A percentile compares a stretch with the other conserved stretches of the same genome.
Conservation (phyloP, 1,140 invertebrate genomes). For the Ips nitidus region DNA sequence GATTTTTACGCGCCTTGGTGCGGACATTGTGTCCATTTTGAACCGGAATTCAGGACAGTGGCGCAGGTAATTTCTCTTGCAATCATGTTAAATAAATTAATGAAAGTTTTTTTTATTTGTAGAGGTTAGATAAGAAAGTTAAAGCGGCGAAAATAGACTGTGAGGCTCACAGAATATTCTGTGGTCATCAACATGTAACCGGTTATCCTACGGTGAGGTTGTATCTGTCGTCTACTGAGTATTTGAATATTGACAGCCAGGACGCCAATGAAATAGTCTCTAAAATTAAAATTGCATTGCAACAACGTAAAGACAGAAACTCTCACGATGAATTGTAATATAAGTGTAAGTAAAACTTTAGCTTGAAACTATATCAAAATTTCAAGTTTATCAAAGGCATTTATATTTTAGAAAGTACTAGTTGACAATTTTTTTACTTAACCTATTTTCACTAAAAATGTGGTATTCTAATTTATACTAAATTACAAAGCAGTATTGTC, state of each 20-base stretch:
- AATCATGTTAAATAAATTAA: neutral
- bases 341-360: neutral
- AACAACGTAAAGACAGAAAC: conserved; percentile 27
- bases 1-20: conserved; percentile 80
- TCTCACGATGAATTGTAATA: conserved; percentile 47
- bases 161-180: conserved; percentile 73
- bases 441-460: too few species aligned
- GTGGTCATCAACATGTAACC: conserved; percentile 64
- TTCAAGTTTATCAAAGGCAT: neutral
- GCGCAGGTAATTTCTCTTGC: conserved; percentile 57
- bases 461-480: too few species aligned
- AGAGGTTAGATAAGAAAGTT: conserved; percentile 66
- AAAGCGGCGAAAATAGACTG: conserved; percentile 81
- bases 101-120: conserved; percentile 17
- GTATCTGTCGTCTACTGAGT: conserved; percentile 43
- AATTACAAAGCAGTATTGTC: too few species aligned
- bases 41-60: conserved; percentile 68
- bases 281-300: conserved; percentile 40
- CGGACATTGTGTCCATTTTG: conserved; percentile 69
- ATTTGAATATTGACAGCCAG: conserved; percentile 41
- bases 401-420: neutral
- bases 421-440: too few species aligned
- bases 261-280: conserved; percentile 42
- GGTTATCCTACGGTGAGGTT: conserved; percentile 68
- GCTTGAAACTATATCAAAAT: neutral